Evolutionary conservation across 2,888 invertebrate species (phyloP).

Genomic region (Brachylomia viminalis): DNA sequence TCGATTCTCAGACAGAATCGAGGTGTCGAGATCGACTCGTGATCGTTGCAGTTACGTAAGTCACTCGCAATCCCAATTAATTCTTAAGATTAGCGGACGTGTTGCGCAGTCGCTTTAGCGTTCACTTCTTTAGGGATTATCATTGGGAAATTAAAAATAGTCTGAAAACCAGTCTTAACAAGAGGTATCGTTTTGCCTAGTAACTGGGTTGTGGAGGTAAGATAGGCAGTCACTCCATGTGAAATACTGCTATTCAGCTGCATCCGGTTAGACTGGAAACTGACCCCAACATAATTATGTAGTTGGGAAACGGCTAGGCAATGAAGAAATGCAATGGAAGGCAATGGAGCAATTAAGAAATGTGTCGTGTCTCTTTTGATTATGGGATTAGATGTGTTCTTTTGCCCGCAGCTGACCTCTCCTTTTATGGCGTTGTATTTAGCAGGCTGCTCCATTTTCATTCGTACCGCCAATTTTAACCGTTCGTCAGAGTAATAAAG

Average conservation of each 20-base stretch:
- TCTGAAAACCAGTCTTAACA: background rate
- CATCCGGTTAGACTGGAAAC: background rate
- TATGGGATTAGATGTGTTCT: background rate
- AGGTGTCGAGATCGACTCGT: slow-evolving; percentile 55
- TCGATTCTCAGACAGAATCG: slow-evolving; percentile 45
- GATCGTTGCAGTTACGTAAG: slow-evolving; percentile 50
- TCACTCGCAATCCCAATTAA: slow-evolving; percentile 61
- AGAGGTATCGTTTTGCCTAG: background rate
- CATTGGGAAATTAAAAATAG: slow-evolving; percentile 30
- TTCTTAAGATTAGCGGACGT: slow-evolving; percentile 44
- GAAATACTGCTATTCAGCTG: background rate
- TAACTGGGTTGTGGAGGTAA: background rate
- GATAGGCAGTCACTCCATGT: background rate
- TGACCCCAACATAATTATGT: background rate
- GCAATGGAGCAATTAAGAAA: slow-evolving; percentile 34
- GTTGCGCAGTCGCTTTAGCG: slow-evolving; percentile 41
- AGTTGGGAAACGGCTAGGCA: background rate
- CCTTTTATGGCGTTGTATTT: background rate
- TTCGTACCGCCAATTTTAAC: background rate
- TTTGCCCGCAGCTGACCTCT: background rate
- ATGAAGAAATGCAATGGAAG: too few species aligned
- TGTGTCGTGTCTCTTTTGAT: slow-evolving; percentile 4
- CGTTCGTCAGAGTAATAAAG: background rate
- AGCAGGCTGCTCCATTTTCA: background rate
- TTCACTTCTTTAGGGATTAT: slow-evolving; percentile 43